Evolutionary conservation across 2,797 vertebrate species (phyloP), one percentile per base, ranked within the genome.

Genomic region (Taeniopygia guttata): DNA sequence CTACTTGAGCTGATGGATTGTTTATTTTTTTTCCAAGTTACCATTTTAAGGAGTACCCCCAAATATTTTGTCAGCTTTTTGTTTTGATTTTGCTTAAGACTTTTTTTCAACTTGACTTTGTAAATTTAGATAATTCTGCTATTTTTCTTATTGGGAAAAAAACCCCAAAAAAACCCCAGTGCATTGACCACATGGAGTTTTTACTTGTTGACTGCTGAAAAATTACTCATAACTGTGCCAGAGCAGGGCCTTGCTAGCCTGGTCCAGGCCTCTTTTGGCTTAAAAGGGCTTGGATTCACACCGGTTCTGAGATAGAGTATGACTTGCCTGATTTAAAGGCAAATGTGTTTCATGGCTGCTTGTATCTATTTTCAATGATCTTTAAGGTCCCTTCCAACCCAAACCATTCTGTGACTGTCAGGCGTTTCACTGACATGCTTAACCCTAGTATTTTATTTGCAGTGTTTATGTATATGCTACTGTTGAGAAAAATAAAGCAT

Each of bases 61-160:
- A 63, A n/a, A 32, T 81, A 79, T 69, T 91, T 88, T 49, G 32
- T 74, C 67, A 82, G 21, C 17, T 88, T 88, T 88, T 87, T 86
- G 34, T 52, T 88, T 93, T 86, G 23, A 32, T 82, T 77, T 89
- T 62, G 27, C 48, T 72, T 87, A 56, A 69, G 77, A 45, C 9
- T 0, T 74, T 70, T 85, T 84, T 69, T 78, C 19, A 63, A 7
- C 19, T 79, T 84, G 45, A 23, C 14, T n/a, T 75, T 81, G 36
- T 69, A 36, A 32, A 58, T 84, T 68, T 68, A 36, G 16, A 30
- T 62, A 69, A 75, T 79, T 94, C 34, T 72, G 16, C 40, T 74
- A 6, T n/a, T 91, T 60, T 42, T 21, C 43, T 68, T 86, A 16
- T 48, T 73, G 69, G 30, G 36, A 38, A 38, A 38, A 38, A 38